phyloP scores from a whole-genome alignment of 2,888 invertebrate species.

The Phortica magna region DNA sequence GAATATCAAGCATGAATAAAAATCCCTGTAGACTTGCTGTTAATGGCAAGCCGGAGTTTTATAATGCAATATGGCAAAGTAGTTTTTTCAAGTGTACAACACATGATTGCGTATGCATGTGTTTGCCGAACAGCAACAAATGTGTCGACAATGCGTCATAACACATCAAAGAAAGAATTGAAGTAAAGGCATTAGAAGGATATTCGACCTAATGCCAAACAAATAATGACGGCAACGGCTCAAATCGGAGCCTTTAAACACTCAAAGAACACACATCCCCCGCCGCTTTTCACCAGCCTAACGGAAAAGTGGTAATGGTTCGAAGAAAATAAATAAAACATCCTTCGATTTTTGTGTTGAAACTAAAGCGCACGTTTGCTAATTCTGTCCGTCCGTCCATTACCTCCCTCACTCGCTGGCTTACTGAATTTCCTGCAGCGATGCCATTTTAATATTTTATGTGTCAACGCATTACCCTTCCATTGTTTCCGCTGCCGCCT shows the following conservation, averaged over 20 bases:
- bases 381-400: neutral
- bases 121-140: neutral
- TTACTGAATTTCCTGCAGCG: neutral
- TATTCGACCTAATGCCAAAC: slow-evolving; percentile 12
- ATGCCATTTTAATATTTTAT: neutral
- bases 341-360: neutral
- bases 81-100: too few species aligned
- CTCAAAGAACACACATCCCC: neutral
- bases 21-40: too few species aligned
- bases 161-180: neutral
- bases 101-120: neutral
- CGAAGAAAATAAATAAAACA: slow-evolving; percentile 15
- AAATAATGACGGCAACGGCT: slow-evolving; percentile 18
- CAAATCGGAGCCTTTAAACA: neutral
- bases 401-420: too few species aligned
- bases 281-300: neutral
- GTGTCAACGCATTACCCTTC: neutral
- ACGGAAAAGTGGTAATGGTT: neutral
- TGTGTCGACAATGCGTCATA: neutral
- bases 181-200: neutral
- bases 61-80: too few species aligned
- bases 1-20: too few species aligned
- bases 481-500: neutral
- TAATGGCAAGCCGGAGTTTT: too few species aligned
- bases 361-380: neutral